Evolutionary conservation across 2,113 vertebrate genomes (phyloP).

Genomic region (Herpailurus yagouaroundi): DNA sequence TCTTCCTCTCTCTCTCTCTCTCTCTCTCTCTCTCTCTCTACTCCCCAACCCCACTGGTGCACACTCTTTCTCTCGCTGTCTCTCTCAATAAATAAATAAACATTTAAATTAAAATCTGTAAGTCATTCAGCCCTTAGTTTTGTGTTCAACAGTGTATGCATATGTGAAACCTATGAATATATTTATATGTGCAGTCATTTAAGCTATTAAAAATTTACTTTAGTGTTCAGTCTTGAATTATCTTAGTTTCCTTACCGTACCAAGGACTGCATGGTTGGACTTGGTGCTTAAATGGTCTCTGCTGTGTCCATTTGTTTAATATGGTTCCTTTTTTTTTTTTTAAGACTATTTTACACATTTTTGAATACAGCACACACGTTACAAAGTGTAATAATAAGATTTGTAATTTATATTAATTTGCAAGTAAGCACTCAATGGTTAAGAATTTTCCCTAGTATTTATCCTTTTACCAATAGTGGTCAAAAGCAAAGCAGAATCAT

Average conservation of each 20-base stretch:
- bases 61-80: too few relatives aligned
- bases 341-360: not conserved
- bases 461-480: not conserved
- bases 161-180: not conserved
- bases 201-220: not conserved
- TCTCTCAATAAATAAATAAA: not conserved
- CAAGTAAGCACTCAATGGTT: not conserved
- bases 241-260: not conserved
- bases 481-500: constrained; percentile 27
- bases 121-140: not conserved
- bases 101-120: not conserved
- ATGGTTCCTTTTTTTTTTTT: not conserved
- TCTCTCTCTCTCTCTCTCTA: too few relatives aligned
- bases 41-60: too few relatives aligned
- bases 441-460: not conserved
- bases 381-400: not conserved
- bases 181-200: not conserved
- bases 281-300: not conserved
- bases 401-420: constrained; percentile 21
- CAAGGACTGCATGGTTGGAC: not conserved
- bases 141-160: not conserved
- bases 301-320: not conserved
- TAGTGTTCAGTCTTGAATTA: constrained; percentile 2
- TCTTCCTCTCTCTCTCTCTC: too few relatives aligned
- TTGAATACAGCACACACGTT: not conserved